Percentiles rank a stretch among this genome's conserved stretches.
Evolutionary conservation across 2,888 invertebrate genomes (phyloP).

Genomic region (Drosophila kanekoi): DNA sequence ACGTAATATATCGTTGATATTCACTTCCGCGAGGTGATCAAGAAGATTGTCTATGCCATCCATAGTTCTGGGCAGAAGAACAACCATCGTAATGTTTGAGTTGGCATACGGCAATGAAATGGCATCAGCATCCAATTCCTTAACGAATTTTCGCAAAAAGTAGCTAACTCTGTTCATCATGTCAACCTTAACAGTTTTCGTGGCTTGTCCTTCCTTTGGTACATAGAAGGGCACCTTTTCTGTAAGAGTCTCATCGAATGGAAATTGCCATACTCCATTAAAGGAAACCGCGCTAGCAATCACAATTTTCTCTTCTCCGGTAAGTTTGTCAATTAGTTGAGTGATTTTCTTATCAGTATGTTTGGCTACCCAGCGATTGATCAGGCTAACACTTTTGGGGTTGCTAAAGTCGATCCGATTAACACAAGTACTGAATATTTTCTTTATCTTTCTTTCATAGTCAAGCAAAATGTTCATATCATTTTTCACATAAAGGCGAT

Average conservation of each 20-base stretch:
- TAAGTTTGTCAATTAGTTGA: not conserved
- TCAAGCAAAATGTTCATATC: not conserved
- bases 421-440: not conserved
- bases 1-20: no score
- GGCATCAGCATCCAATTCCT: not conserved
- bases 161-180: not conserved
- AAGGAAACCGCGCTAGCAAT: not conserved
- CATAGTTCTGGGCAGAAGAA: not conserved
- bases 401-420: not conserved
- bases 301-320: not conserved
- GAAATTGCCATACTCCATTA: slow-evolving; percentile 5
- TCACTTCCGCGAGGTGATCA: not conserved
- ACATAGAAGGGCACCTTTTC: not conserved
- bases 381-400: not conserved
- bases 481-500: not conserved
- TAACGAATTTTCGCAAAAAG: not conserved
- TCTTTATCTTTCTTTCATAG: not conserved
- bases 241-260: not conserved
- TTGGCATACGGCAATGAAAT: not conserved
- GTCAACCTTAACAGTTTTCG: not conserved
- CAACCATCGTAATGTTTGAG: not conserved
- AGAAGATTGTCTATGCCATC: not conserved
- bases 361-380: not conserved
- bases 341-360: not conserved
- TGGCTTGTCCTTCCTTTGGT: not conserved